These are phyloP conservation scores for Cylindroiulus punctatus DNA, from an alignment of 2,888 invertebrate species.

Conservation along the genomic window DNA sequence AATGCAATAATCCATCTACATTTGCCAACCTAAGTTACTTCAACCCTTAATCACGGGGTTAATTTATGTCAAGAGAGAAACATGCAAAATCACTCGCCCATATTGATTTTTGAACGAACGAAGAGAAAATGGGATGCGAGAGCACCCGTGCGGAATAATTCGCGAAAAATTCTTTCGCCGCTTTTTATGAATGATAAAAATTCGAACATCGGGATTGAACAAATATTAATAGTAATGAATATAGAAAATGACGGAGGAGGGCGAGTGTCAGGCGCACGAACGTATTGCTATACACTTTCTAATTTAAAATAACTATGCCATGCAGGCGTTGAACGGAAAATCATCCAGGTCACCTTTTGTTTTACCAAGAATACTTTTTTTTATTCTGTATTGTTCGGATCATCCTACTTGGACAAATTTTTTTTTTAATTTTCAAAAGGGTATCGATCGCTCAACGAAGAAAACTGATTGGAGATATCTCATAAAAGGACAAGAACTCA, in stretches of 20 bases:
- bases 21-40: slow-evolving; percentile 52
- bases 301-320: background rate
- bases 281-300: background rate
- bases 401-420: no score
- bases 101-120: background rate
- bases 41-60: slow-evolving; percentile 54
- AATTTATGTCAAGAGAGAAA: slow-evolving; percentile 54
- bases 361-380: no score
- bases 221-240: slow-evolving; percentile 26
- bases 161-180: background rate
- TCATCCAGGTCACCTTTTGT: no score
- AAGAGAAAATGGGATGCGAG: background rate
- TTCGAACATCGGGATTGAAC: background rate
- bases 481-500: no score
- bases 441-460: no score
- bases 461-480: no score
- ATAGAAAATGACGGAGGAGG: slow-evolving; percentile 25
- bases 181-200: slow-evolving; percentile 21
- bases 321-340: no score
- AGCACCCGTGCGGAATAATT: slow-evolving; percentile 22
- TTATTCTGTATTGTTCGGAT: no score
- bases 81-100: slow-evolving; percentile 55
- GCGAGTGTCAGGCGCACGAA: background rate
- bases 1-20: slow-evolving; percentile 53
- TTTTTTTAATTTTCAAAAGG: no score